These are phyloP conservation scores for Euura lappo DNA, from an alignment of 1,140 invertebrate genomes.

Conservation along the genomic window DNA sequence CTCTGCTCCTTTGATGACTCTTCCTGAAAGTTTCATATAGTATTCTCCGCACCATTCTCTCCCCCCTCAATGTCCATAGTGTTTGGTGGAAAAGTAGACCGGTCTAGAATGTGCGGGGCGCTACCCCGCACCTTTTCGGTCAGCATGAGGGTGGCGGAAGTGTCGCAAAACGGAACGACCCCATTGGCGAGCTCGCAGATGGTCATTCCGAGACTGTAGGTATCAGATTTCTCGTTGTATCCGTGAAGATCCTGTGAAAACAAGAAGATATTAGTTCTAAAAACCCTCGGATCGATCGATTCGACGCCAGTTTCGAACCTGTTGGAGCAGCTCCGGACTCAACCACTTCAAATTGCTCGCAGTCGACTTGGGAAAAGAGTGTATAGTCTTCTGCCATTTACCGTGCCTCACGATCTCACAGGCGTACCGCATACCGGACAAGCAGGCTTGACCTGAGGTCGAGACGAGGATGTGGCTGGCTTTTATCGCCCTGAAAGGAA, in stretches of 20 bases:
- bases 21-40: conserved; percentile 29
- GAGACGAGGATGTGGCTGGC: conserved; percentile 85
- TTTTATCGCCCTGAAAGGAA: conserved; percentile 73
- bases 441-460: conserved; percentile 69
- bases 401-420: conserved; percentile 76
- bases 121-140: conserved; percentile 86
- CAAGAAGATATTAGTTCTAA: conserved; percentile 2
- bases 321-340: conserved; percentile 89
- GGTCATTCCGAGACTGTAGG: conserved; percentile 88
- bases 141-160: conserved; percentile 85
- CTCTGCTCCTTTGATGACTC: neutral
- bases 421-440: conserved; percentile 81
- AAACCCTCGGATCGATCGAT: neutral
- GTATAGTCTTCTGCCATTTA: conserved; percentile 70
- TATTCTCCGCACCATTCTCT: conserved; percentile 52
- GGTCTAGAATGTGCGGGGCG: conserved; percentile 79
- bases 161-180: conserved; percentile 82
- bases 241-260: conserved; percentile 73
- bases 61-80: conserved; percentile 61
- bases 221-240: conserved; percentile 88
- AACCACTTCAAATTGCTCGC: conserved; percentile 83
- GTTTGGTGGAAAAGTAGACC: conserved; percentile 70
- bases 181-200: conserved; percentile 91
- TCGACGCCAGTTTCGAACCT: conserved; percentile 59
- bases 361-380: conserved; percentile 75